Conservation (phyloP, 2,888 invertebrate species). For the Eristalis intricaria region DNA sequence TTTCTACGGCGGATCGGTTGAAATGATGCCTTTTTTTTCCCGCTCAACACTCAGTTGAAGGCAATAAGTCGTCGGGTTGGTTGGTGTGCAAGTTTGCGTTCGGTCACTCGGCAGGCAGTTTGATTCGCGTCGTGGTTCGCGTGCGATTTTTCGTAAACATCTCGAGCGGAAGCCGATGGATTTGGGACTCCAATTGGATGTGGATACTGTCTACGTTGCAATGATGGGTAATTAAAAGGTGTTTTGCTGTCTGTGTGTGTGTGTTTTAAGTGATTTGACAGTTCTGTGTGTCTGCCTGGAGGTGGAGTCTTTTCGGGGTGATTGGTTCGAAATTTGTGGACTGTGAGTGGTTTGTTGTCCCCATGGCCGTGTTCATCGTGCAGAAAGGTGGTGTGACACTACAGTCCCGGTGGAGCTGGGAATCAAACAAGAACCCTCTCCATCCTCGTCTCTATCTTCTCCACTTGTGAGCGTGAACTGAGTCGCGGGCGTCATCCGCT, state of each 20-base stretch:
- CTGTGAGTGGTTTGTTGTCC: too few relatives aligned
- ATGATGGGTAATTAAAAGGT: background rate
- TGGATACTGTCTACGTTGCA: background rate
- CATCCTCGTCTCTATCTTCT: too few relatives aligned
- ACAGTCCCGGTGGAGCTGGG: too few relatives aligned
- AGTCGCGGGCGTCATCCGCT: too few relatives aligned
- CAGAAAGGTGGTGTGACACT: too few relatives aligned
- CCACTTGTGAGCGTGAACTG: too few relatives aligned
- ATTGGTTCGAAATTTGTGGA: too few relatives aligned
- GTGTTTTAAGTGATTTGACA: background rate
- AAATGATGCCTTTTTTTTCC: conserved; percentile 52
- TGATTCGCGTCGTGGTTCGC: background rate
- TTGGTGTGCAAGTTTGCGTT: conserved; percentile 43
- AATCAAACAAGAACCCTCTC: too few relatives aligned
- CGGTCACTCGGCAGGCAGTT: background rate
- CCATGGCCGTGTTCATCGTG: too few relatives aligned
- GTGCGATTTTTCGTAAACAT: background rate
- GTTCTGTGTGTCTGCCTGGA: background rate
- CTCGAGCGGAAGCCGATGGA: background rate
- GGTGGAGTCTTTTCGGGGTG: too few relatives aligned
- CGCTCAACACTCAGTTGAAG: conserved; percentile 65
- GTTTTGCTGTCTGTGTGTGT: background rate
- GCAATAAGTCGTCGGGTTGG: conserved; percentile 61
- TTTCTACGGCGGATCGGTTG: conserved; percentile 39
- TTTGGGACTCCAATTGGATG: background rate